phyloP scores from a whole-genome alignment of 2,113 vertebrate species.

The Mus musculus region GRCm39 chr1:116482001-116482500 shows the following conservation, averaged over 20 bases:
- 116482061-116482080: neutral
- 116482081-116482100: neutral
- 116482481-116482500: neutral
- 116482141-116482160: neutral
- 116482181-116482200: too few relatives aligned
- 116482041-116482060: neutral
- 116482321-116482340: neutral
- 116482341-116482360: neutral
- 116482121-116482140: neutral
- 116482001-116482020: neutral
- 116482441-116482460: neutral
- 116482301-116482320: neutral
- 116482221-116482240: neutral
- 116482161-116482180: neutral
- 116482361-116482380: neutral
- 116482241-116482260: neutral
- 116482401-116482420: neutral
- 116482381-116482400: neutral
- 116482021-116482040: neutral
- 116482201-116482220: neutral
- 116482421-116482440: neutral
- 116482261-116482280: neutral
- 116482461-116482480: neutral
- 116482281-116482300: neutral
- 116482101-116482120: neutral